These are phyloP conservation scores for Ceramica pisi DNA, from an alignment of 2,888 invertebrate genomes.

Conservation along the genomic window DNA sequence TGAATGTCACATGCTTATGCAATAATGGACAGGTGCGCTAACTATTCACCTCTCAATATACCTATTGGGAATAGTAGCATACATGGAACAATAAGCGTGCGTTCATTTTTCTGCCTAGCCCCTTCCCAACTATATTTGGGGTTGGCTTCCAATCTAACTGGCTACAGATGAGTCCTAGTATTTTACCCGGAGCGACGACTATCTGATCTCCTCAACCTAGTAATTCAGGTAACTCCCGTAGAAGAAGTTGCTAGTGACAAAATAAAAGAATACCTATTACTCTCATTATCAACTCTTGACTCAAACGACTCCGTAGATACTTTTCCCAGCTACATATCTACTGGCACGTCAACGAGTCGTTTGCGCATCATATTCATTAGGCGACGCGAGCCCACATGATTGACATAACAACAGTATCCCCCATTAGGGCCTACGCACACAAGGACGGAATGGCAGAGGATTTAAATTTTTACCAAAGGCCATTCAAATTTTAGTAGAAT, in stretches of 20 bases:
- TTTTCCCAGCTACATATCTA: slow-evolving; percentile 5
- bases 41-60: neutral
- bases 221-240: too few relatives aligned
- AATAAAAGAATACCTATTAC: neutral
- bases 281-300: neutral
- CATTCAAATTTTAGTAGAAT: too few relatives aligned
- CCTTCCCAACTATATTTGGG: too few relatives aligned
- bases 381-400: slow-evolving; percentile 47
- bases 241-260: too few relatives aligned
- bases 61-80: neutral
- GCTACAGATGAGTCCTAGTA: too few relatives aligned
- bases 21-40: slow-evolving; percentile 6
- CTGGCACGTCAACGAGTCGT: slow-evolving; percentile 43
- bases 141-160: too few relatives aligned
- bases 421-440: too few relatives aligned
- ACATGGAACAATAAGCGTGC: neutral
- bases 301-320: slow-evolving; percentile 16
- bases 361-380: slow-evolving; percentile 53
- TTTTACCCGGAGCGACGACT: too few relatives aligned
- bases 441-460: too few relatives aligned
- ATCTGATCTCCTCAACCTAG: too few relatives aligned
- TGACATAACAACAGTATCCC: slow-evolving; percentile 25
- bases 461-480: too few relatives aligned
- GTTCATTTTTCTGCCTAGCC: too few relatives aligned
- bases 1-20: neutral